phyloP scores from a whole-genome alignment of 2,797 vertebrate genomes.

The Podargus strigoides region DNA sequence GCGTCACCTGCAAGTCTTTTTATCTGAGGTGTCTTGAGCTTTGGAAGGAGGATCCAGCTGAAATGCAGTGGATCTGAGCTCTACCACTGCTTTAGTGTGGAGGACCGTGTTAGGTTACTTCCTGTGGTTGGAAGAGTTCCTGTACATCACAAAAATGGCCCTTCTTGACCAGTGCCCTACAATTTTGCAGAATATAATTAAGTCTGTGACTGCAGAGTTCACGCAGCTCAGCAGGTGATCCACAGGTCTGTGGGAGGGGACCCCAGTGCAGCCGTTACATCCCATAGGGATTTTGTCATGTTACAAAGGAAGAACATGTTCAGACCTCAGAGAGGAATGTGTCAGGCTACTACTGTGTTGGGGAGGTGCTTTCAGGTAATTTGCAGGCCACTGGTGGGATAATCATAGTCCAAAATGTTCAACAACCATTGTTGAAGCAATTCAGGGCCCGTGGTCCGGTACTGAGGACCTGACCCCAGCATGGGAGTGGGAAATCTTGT shows the following conservation, averaged over 20 bases:
- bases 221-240: background rate
- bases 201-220: background rate
- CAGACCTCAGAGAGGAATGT: background rate
- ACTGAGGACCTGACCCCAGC: background rate
- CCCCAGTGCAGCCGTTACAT: background rate
- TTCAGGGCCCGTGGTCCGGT: background rate
- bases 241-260: background rate
- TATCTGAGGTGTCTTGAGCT: background rate
- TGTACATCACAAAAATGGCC: background rate
- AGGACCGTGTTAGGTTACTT: accelerated
- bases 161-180: background rate
- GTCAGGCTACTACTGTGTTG: background rate
- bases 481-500: background rate
- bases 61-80: background rate
- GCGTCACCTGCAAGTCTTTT: background rate
- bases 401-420: background rate
- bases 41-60: background rate
- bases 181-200: background rate
- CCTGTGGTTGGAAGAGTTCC: background rate
- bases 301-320: accelerated
- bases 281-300: accelerated
- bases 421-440: background rate
- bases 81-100: accelerated
- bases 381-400: no score
- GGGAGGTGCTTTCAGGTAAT: background rate